A percentile compares a stretch with the other conserved stretches of the same genome.
Evolutionary conservation across 1,140 invertebrate genomes (phyloP).

Genomic region (Fragariocoptes setiger): DNA sequence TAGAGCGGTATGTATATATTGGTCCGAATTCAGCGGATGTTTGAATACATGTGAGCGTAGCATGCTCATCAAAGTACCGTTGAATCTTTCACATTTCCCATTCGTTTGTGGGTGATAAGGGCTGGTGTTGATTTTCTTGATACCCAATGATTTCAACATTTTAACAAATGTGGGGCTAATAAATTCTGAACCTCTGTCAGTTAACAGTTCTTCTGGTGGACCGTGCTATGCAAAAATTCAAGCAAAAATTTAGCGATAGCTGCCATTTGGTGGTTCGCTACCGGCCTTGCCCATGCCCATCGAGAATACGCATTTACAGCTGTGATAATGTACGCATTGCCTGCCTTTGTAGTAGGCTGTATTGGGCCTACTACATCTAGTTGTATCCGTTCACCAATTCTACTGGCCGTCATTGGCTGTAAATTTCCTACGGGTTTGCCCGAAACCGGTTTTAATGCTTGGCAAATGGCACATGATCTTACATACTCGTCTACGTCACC

Average conservation of each 20-base stretch:
- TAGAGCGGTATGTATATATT: constrained; percentile 9
- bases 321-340: constrained; percentile 12
- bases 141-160: constrained; percentile 2
- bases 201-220: constrained; percentile 11
- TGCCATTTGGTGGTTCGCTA: constrained; percentile 2
- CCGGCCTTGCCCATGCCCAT: constrained; percentile 10
- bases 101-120: constrained; percentile 11
- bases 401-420: constrained; percentile 9
- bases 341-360: constrained; percentile 7
- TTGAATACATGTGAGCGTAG: constrained; percentile 12
- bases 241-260: constrained; percentile 11
- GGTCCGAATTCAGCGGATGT: constrained; percentile 14
- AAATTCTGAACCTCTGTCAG: constrained; percentile 2
- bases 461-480: not conserved
- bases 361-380: constrained; percentile 13
- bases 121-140: constrained; percentile 8
- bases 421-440: constrained; percentile 14
- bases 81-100: constrained; percentile 11
- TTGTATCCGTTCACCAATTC: constrained; percentile 10
- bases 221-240: constrained; percentile 16
- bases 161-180: not conserved
- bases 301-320: constrained; percentile 13
- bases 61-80: constrained; percentile 11
- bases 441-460: constrained; percentile 10
- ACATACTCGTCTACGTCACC: not conserved